Percentiles rank a stretch among this genome's conserved stretches.
Conservation (phyloP, 92 coral and sea anemone species). For the Zoanthus gigantus region DNA sequence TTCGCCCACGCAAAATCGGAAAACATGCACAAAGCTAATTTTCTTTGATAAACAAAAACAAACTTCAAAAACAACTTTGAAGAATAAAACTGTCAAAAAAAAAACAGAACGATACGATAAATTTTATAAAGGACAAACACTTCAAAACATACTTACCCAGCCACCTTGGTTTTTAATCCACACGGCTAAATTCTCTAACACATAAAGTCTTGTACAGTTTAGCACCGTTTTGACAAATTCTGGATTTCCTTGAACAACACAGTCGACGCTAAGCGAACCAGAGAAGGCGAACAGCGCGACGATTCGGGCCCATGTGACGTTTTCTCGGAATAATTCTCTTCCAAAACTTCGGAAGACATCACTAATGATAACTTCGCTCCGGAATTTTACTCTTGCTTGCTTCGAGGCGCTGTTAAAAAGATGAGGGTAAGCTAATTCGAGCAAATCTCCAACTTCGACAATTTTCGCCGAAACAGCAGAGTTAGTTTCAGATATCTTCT, state of each 20-base stretch:
- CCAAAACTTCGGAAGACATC: conserved; percentile 85
- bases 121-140: background rate
- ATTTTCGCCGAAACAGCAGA: conserved; percentile 74
- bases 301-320: conserved; percentile 91
- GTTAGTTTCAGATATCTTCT: conserved; percentile 68
- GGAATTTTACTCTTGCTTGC: conserved; percentile 80
- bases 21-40: background rate
- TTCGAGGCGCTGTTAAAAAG: conserved; percentile 87
- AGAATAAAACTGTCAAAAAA: background rate
- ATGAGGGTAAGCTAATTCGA: conserved; percentile 89
- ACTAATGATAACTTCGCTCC: conserved; percentile 89
- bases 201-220: conserved; percentile 80
- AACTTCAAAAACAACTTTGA: background rate
- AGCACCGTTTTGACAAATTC: conserved; percentile 85
- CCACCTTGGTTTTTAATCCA: conserved; percentile 94
- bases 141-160: conserved; percentile 79
- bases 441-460: conserved; percentile 85
- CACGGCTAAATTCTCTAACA: conserved; percentile 85
- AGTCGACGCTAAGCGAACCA: conserved; percentile 88
- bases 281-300: conserved; percentile 91
- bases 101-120: background rate
- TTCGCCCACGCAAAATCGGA: background rate
- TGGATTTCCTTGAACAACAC: conserved; percentile 82
- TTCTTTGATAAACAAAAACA: conserved; percentile 19
- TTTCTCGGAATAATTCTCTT: conserved; percentile 84